phyloP scores from a whole-genome alignment of 2,888 invertebrate species.

The Rutpela maculata region DNA sequence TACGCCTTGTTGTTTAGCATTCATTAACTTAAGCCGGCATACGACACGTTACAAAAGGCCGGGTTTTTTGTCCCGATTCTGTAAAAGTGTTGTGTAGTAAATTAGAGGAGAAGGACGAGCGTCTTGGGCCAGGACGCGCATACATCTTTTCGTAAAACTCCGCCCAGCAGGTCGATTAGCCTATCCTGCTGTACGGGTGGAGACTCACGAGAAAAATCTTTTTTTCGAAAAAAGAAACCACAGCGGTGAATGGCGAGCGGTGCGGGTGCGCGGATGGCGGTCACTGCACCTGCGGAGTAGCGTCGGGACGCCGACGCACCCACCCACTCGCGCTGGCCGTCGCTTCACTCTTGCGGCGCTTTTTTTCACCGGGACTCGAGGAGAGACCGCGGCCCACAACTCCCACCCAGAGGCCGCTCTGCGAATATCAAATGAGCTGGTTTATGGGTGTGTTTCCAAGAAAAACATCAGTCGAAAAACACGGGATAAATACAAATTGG shows the following conservation, averaged over 20 bases:
- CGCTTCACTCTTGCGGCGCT: slow-evolving; percentile 31
- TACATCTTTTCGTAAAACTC: slow-evolving; percentile 63
- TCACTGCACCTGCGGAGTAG: slow-evolving; percentile 73
- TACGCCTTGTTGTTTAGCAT: slow-evolving; percentile 37
- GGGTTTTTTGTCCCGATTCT: slow-evolving; percentile 51
- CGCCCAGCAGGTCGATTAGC: slow-evolving; percentile 73
- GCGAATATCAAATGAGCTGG: slow-evolving; percentile 25
- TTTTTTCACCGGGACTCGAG: slow-evolving; percentile 35
- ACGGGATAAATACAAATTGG: slow-evolving; percentile 44
- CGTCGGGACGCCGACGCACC: slow-evolving; percentile 39
- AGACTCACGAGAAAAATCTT: slow-evolving; percentile 75
- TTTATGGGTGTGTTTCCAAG: slow-evolving; percentile 30
- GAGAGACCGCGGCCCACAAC: slow-evolving; percentile 33
- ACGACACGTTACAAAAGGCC: slow-evolving; percentile 51
- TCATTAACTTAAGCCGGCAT: slow-evolving; percentile 47
- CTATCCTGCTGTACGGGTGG: slow-evolving; percentile 74
- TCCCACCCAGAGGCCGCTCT: slow-evolving; percentile 22
- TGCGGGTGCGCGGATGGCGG: slow-evolving; percentile 71
- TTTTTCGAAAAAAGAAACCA: slow-evolving; percentile 74
- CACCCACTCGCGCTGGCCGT: slow-evolving; percentile 37
- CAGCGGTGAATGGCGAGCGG: slow-evolving; percentile 71
- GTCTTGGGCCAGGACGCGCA: slow-evolving; percentile 67
- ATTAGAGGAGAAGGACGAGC: slow-evolving; percentile 51
- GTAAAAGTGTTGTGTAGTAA: slow-evolving; percentile 46
- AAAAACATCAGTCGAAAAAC: slow-evolving; percentile 34